These are phyloP conservation scores for Brachionus plicatilis DNA, from an alignment of 1,140 invertebrate species.

Conservation along the genomic window DNA sequence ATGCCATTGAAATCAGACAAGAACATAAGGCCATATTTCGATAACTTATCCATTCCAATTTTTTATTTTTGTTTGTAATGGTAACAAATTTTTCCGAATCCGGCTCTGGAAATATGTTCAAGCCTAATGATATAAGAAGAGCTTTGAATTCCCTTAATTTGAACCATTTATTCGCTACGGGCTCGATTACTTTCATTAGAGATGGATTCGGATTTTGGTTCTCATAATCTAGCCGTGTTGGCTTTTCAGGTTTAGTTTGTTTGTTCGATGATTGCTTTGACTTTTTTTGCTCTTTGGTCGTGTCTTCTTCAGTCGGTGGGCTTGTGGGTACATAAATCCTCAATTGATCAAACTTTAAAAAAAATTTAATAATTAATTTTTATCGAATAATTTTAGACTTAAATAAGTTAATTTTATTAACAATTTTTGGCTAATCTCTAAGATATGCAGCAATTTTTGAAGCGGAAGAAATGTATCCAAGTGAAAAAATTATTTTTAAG, in stretches of 20 bases:
- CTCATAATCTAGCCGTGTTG: not conserved
- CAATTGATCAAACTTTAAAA: not conserved
- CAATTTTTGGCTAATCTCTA: not conserved
- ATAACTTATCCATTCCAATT: conserved; percentile 72
- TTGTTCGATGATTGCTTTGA: conserved; percentile 16
- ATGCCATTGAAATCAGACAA: conserved; percentile 72
- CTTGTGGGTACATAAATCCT: not conserved
- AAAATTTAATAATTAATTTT: not conserved
- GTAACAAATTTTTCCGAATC: conserved; percentile 78
- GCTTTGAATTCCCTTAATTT: conserved; percentile 49
- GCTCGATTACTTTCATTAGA: conserved; percentile 38
- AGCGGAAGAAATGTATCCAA: too few relatives aligned
- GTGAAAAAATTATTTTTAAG: too few relatives aligned
- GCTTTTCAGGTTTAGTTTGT: not conserved
- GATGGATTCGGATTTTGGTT: not conserved
- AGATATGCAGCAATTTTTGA: not conserved
- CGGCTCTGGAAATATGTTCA: conserved; percentile 79
- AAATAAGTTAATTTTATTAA: not conserved
- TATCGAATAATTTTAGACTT: not conserved
- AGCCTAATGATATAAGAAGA: conserved; percentile 66
- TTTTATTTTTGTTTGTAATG: conserved; percentile 56
- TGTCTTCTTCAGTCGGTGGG: not conserved
- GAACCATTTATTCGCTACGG: conserved; percentile 50
- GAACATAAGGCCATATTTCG: conserved; percentile 72
- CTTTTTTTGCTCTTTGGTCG: not conserved